Base-by-base conservation (phyloP, 2,113 vertebrate species). In the Phrynosoma blainvillii region DNA sequence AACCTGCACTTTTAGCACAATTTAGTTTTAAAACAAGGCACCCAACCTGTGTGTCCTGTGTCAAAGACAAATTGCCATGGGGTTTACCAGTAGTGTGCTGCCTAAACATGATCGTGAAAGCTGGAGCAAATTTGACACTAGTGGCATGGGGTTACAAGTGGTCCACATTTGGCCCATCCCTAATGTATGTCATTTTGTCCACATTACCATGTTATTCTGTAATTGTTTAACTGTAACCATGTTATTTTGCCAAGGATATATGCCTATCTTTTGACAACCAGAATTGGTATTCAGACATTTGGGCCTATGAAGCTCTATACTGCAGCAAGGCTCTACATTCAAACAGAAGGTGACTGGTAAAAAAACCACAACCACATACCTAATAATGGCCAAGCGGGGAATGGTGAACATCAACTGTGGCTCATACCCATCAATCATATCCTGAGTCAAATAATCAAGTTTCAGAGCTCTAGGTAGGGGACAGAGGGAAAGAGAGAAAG, bases 351-450 rank as follows among this genome's bases (percentile, higher is more conserved):
- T 54, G 62, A 78, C 47, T 36, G 66, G 18, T 68, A 83, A 77
- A 83, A 78, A 18, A 18, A 62, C 14, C 13, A 62, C 3, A 47
- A 79, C 83, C 62, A 91, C 94, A 81, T 84, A 97, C 97, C 97
- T 96, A 87, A 97, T 95, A 68, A 97, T 97, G 78, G 96, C 97
- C 84, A 97, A 92, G 70, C 96, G 96, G 70, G 97, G 97, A 85
- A 97, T 97, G 88, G 96, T 96, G 93, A 97, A 97, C 97, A 97
- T 97, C 89, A 97, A 90, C 79, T 96, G 92, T 0, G 97, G 97
- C 47, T 97, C 97, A 0, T 95, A 97, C 87, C 95, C 94, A 84
- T 97, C 97, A 0, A 97, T 97, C 96, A 97, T 96, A 92, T 97
- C 96, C 89, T 97, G 97, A 13, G 94, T 96, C 80, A 97, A 78